A percentile compares a stretch with the other conserved stretches of the same genome.
These are phyloP conservation scores for Glossophaga mutica DNA, from an alignment of 2,797 vertebrate genomes.

Conservation along the genomic window DNA sequence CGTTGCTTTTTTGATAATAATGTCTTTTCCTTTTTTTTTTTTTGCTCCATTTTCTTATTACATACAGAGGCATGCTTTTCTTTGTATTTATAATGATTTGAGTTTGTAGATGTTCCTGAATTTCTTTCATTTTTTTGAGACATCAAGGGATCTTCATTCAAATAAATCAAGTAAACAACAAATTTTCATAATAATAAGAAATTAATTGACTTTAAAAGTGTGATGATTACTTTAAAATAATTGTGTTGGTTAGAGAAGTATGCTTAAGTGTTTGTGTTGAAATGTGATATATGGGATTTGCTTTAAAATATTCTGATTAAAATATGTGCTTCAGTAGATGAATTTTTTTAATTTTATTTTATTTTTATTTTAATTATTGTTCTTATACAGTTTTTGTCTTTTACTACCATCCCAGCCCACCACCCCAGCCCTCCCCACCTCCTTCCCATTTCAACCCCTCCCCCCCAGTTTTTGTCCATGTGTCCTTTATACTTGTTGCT, in stretches of 20 bases:
- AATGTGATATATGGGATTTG: background rate
- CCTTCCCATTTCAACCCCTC: no score
- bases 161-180: background rate
- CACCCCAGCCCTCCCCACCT: no score
- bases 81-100: background rate
- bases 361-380: no score
- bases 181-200: background rate
- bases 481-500: no score
- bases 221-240: background rate
- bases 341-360: no score
- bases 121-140: no score
- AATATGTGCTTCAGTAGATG: background rate
- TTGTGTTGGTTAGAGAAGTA: background rate
- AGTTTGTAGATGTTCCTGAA: background rate
- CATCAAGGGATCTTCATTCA: background rate
- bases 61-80: background rate
- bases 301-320: slow-evolving; percentile 32
- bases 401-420: no score
- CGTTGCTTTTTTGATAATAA: background rate
- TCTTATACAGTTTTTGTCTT: no score
- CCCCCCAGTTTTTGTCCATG: no score
- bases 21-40: background rate
- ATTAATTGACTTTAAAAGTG: slow-evolving; percentile 32
- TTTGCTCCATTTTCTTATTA: background rate
- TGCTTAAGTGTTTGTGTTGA: background rate